Evolutionary conservation across 2,888 invertebrate genomes (phyloP), one percentile per base, ranked within the genome.

Genomic region (Oscheius onirici): DNA sequence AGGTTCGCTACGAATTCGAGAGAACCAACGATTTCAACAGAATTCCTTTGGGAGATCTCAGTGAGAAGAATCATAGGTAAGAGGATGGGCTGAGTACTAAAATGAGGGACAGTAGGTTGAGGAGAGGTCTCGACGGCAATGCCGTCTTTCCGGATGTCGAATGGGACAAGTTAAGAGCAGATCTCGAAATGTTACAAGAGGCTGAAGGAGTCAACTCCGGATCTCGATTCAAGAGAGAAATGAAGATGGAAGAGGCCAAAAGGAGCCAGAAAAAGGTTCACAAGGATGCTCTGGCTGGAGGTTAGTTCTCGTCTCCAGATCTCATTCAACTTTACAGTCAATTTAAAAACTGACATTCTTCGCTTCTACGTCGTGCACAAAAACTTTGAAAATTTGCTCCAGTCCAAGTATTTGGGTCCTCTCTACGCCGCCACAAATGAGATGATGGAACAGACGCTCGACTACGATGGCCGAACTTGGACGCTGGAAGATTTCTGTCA

Each of bases 281-380:
- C 43, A 54, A 41, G 26, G 40, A 68, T 22, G 63, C 63, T 6
- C 63, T 49, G 34, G 46, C 34, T 49, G 63, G 49, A 46, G 46
- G 63, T 66, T n/a, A 17, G 20, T 54, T 10, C 6, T 15, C n/a
- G n/a, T n/a, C n/a, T n/a, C n/a, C n/a, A n/a, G n/a, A n/a, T n/a
- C 20, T 20, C 22, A 20, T n/a, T n/a, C n/a, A n/a, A n/a, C n/a
- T n/a, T n/a, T 80, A 49, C 74, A 82, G 82, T 75, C 22, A 73
- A 76, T 20, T 68, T 74, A 54, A 81, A 86, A 76, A 76, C 74
- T 34, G 86, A 86, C 63, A 85, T 86, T 66, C 79, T 86, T 17
- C 84, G 86, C 1, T 87, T 86, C 75, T 86, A 86, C 69, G 85
- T 87, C 24, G 86, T 86, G 1, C 86, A 87, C 68, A 78, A 81